Conservation (phyloP, 2,888 invertebrate species). For the Callimorpha dominula region DNA sequence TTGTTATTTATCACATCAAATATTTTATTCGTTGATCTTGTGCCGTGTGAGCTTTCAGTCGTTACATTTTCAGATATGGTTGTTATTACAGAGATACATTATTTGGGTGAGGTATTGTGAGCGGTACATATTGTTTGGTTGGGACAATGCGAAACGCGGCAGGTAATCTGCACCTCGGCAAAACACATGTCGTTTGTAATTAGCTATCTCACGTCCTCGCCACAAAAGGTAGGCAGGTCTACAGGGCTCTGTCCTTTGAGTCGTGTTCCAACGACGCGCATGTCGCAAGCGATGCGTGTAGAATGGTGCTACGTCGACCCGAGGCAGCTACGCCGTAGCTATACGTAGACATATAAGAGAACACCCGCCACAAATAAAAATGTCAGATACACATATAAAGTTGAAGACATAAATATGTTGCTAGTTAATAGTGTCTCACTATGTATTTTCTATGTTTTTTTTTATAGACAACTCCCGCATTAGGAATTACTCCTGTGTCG, state of each 20-base stretch:
- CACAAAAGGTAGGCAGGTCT: slow-evolving; percentile 58
- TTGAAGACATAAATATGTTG: background rate
- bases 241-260: slow-evolving; percentile 56
- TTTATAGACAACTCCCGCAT: too few species aligned
- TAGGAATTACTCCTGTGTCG: too few species aligned
- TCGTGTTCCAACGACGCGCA: slow-evolving; percentile 47
- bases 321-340: slow-evolving; percentile 43
- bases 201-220: slow-evolving; percentile 63
- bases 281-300: slow-evolving; percentile 56
- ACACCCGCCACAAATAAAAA: background rate
- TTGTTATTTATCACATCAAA: slow-evolving; percentile 38
- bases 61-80: slow-evolving; percentile 21
- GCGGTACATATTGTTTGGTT: slow-evolving; percentile 47
- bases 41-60: slow-evolving; percentile 15
- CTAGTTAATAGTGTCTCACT: background rate
- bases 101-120: slow-evolving; percentile 39
- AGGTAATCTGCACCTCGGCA: slow-evolving; percentile 64
- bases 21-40: slow-evolving; percentile 19
- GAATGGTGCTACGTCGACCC: slow-evolving; percentile 48
- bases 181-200: slow-evolving; percentile 66
- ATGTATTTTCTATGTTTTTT: too few species aligned
- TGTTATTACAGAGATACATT: slow-evolving; percentile 31
- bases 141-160: slow-evolving; percentile 53
- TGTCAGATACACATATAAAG: background rate
- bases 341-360: background rate